Base-by-base conservation (phyloP, 2,888 invertebrate genomes). In the Ennomos erosarius region DNA sequence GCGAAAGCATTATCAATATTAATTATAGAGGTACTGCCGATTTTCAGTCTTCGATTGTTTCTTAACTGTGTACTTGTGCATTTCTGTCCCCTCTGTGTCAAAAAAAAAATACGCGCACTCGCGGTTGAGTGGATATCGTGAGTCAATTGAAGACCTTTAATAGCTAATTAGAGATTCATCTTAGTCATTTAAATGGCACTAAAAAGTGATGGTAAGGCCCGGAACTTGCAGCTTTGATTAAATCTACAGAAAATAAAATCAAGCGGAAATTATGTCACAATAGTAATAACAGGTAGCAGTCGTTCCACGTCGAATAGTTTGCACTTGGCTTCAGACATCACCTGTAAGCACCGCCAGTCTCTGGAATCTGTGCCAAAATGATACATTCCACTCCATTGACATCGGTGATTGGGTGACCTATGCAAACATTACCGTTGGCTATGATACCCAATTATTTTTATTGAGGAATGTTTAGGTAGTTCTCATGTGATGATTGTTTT, bases 331-430 rank as follows among this genome's bases (percentile, higher is more conserved):
- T 67, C 70, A 69, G 67, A 67, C 76, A 77, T 78, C 75, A 79
- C 64, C 63, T 68, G 71, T 72, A 67, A 65, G 71, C 82, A 81
- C 81, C 69, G 55, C 66, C n/a, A 50, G 48, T 43, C 52, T 38
- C 44, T 67, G 64, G 61, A 72, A 78, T 80, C 74, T 47, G 82
- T 88, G 89, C 88, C 88, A 90, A 88, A 86, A 85, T 79, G 64
- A 82, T 76, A 81, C 86, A 85, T 88, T 83, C 82, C 77, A 79
- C 78, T 77, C 69, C 84, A 89, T 90, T 86, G 86, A 84, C 83
- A 80, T 66, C 71, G 73, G 81, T 86, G 86, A 87, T 82, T 86
- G 85, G 86, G 77, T 26, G 76, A 75, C 76, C 67, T 59, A 52
- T 49, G 56, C 65, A 67, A 65, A 74, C 76, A 70, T 77, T 78